Conservation (phyloP, 1,140 invertebrate species). For the Agrypnia vestita region DNA sequence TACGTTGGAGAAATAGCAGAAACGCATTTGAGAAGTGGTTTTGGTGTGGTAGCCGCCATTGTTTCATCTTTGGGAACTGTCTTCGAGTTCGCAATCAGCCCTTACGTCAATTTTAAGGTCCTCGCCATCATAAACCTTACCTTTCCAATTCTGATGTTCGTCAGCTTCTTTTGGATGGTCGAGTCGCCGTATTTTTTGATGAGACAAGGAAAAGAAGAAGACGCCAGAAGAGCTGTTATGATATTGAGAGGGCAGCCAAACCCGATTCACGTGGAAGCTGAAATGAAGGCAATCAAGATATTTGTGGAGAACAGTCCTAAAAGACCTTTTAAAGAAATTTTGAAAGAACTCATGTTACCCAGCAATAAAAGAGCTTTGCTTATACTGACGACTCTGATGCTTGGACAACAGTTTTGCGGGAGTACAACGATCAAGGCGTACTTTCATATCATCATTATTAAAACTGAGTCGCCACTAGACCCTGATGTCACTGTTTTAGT, state of each 20-base stretch:
- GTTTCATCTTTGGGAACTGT: background rate
- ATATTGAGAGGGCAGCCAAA: slow-evolving; percentile 76
- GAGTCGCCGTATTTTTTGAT: slow-evolving; percentile 81
- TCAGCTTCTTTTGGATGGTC: slow-evolving; percentile 76
- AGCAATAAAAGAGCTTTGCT: slow-evolving; percentile 32
- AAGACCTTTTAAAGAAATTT: slow-evolving; percentile 46
- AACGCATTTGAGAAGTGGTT: slow-evolving; percentile 21
- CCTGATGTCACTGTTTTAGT: slow-evolving; percentile 29
- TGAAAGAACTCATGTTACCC: slow-evolving; percentile 25
- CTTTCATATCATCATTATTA: background rate
- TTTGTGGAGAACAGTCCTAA: slow-evolving; percentile 37
- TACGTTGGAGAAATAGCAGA: slow-evolving; percentile 45
- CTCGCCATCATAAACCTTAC: slow-evolving; percentile 62
- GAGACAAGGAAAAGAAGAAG: slow-evolving; percentile 72
- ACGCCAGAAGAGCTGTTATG: slow-evolving; percentile 73
- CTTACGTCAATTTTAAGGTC: slow-evolving; percentile 14
- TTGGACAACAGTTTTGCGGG: slow-evolving; percentile 33
- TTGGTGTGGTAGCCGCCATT: background rate
- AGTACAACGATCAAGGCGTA: slow-evolving; percentile 16
- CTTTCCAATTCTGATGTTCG: slow-evolving; percentile 75
- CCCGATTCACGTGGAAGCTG: slow-evolving; percentile 54
- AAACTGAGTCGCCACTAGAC: slow-evolving; percentile 9
- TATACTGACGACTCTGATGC: background rate
- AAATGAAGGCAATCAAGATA: slow-evolving; percentile 58
- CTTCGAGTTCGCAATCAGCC: slow-evolving; percentile 13